phyloP scores from a whole-genome alignment of 2,797 vertebrate species.

The Cynodonichthys magdalenae region DNA sequence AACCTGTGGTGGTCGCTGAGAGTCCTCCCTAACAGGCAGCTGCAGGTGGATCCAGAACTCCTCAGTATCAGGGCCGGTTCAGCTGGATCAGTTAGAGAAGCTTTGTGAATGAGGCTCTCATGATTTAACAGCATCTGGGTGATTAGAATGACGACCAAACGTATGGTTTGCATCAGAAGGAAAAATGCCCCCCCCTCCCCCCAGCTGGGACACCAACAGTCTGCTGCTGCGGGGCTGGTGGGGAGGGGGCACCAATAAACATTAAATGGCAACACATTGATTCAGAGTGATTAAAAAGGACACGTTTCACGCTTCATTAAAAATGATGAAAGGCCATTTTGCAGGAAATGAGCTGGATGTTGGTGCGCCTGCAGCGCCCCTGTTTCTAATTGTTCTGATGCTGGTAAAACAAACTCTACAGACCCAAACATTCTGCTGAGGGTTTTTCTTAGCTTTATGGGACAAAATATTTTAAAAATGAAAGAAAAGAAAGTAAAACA shows the following conservation, averaged over 20 bases:
- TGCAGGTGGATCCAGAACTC: too few relatives aligned
- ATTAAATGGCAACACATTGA: background rate
- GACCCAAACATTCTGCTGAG: background rate
- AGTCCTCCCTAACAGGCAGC: too few relatives aligned
- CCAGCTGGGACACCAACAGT: background rate
- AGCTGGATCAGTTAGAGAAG: too few relatives aligned
- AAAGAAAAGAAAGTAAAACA: background rate
- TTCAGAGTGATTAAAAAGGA: constrained; percentile 2
- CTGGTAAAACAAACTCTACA: background rate
- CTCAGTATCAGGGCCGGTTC: too few relatives aligned
- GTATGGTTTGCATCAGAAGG: too few relatives aligned
- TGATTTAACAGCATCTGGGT: too few relatives aligned
- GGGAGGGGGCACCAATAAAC: background rate
- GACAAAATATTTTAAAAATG: background rate
- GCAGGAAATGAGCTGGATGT: constrained; percentile 7
- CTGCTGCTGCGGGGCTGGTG: background rate
- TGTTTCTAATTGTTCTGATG: background rate
- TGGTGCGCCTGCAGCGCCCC: background rate
- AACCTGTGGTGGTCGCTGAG: too few relatives aligned
- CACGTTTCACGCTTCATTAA: constrained; percentile 22
- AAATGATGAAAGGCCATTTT: constrained; percentile 15
- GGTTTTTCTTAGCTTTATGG: background rate
- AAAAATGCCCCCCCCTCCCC: too few relatives aligned
- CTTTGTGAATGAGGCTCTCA: too few relatives aligned
- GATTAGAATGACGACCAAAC: too few relatives aligned